phyloP scores from a whole-genome alignment of 2,888 invertebrate genomes.

The Notodonta dromedarius region DNA sequence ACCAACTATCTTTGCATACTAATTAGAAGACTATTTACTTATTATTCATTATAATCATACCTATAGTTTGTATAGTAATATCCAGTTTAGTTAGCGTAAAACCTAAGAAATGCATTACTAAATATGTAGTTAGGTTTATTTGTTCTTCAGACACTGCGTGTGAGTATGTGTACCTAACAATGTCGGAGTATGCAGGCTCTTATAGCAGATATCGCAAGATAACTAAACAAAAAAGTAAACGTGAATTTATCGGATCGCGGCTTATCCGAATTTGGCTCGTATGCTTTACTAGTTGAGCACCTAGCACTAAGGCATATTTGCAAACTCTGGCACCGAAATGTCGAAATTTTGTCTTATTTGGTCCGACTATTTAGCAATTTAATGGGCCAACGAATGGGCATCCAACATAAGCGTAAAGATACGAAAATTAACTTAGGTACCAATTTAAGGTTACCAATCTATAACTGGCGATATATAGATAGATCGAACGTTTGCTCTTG shows the following conservation, averaged over 20 bases:
- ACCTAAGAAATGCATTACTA: too few species aligned
- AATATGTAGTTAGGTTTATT: neutral
- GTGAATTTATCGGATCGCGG: neutral
- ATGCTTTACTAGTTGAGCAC: neutral
- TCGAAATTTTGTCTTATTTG: constrained; percentile 19
- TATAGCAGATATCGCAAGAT: constrained; percentile 4
- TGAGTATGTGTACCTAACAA: too few species aligned
- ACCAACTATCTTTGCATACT: too few species aligned
- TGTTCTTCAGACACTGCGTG: neutral
- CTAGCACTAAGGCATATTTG: constrained; percentile 17
- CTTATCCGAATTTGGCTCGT: neutral
- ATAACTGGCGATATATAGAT: too few species aligned
- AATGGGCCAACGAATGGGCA: constrained; percentile 19
- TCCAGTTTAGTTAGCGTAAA: too few species aligned
- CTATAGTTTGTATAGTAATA: too few species aligned
- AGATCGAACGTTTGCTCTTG: too few species aligned
- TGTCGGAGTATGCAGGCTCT: constrained; percentile 1
- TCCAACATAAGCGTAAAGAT: constrained; percentile 24
- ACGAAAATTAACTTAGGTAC: neutral
- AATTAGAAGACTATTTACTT: too few species aligned
- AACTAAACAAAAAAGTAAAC: constrained; percentile 4
- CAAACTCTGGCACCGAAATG: constrained; percentile 1
- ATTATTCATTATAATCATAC: too few species aligned
- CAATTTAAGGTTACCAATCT: too few species aligned
- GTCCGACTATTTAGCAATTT: constrained; percentile 18